phyloP scores from a whole-genome alignment of 2,113 vertebrate genomes.

The Atractosteus spatula region DNA sequence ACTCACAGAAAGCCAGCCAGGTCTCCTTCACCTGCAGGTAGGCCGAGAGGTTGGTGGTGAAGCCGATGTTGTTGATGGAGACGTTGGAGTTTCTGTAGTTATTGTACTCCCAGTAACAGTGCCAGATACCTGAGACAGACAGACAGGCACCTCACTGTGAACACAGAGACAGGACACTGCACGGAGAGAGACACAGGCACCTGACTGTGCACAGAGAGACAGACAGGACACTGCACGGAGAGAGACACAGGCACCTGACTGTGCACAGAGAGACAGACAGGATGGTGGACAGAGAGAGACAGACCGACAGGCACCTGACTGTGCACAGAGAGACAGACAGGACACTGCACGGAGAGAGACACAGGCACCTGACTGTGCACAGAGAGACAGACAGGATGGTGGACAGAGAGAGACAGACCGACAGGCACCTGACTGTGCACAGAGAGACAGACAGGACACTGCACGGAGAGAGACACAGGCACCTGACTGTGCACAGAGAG shows the following conservation, averaged over 20 bases:
- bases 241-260: too few relatives aligned
- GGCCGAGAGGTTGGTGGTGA: slow-evolving; percentile 70
- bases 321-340: too few relatives aligned
- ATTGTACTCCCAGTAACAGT: slow-evolving; percentile 77
- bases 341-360: too few relatives aligned
- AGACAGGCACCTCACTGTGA: not conserved
- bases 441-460: not conserved
- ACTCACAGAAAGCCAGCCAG: slow-evolving; percentile 84
- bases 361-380: not conserved
- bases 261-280: too few relatives aligned
- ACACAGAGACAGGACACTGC: not conserved
- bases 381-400: not conserved
- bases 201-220: not conserved
- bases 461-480: not conserved
- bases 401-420: not conserved
- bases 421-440: not conserved
- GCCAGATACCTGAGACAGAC: slow-evolving; percentile 72
- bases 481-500: not conserved
- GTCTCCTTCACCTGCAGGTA: slow-evolving; percentile 80
- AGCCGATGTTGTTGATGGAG: slow-evolving; percentile 63
- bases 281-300: too few relatives aligned
- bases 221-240: not conserved
- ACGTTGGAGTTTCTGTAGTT: slow-evolving; percentile 40
- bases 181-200: not conserved
- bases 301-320: too few relatives aligned